Percentiles rank a stretch among this genome's conserved stretches.
Conservation (phyloP, 1,140 invertebrate species). For the Danaus melanippus region DNA sequence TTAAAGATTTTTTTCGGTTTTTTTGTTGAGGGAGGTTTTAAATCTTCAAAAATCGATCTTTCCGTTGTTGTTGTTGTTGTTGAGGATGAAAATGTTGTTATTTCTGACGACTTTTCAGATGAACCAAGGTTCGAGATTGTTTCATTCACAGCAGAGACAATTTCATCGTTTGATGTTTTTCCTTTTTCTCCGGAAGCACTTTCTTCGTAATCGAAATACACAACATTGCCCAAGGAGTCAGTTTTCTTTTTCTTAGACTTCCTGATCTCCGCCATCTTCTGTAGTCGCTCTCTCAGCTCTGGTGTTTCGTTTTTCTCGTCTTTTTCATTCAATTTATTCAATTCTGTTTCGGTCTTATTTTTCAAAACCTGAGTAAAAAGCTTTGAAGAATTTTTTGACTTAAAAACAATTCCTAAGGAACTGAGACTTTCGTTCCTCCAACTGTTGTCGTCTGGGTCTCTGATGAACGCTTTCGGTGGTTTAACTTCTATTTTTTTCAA, state of each 20-base stretch:
- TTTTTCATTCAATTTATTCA: conserved; percentile 38
- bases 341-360: conserved; percentile 58
- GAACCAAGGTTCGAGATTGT: not conserved
- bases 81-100: conserved; percentile 11
- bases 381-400: conserved; percentile 60
- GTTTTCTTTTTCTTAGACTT: conserved; percentile 56
- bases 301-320: conserved; percentile 44
- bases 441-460: conserved; percentile 61
- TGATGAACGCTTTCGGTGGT: conserved; percentile 44
- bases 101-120: not conserved
- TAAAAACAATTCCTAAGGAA: conserved; percentile 62
- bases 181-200: conserved; percentile 33
- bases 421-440: conserved; percentile 66
- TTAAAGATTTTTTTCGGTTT: conserved; percentile 15
- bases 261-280: conserved; percentile 56
- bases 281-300: conserved; percentile 51
- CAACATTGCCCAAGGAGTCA: conserved; percentile 43
- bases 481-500: conserved; percentile 59
- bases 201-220: conserved; percentile 57
- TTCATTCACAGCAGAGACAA: conserved; percentile 7
- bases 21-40: not conserved
- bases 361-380: conserved; percentile 61
- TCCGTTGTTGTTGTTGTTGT: conserved; percentile 7
- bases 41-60: not conserved
- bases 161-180: conserved; percentile 22